Percentiles rank a stretch among this genome's conserved stretches.
phyloP scores from a whole-genome alignment of 1,140 invertebrate species.

The Mya arenaria region DNA sequence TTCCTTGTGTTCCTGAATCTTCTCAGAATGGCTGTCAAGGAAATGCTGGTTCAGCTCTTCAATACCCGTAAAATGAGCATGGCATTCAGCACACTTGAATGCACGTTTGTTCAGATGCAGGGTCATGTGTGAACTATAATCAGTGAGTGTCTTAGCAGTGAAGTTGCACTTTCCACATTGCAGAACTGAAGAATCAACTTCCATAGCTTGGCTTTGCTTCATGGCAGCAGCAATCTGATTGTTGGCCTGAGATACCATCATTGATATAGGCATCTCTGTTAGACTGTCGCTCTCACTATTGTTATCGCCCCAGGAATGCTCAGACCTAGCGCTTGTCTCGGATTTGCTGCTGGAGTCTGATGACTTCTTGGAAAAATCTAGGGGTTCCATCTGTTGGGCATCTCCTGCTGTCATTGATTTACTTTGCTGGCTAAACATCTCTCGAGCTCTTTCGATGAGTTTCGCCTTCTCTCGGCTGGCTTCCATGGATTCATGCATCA shows the following conservation, averaged over 20 bases:
- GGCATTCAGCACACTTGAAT: conserved; percentile 78
- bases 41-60: conserved; percentile 78
- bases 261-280: conserved; percentile 44
- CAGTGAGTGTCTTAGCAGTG: conserved; percentile 71
- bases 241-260: conserved; percentile 49
- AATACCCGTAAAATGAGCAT: conserved; percentile 74
- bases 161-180: conserved; percentile 74
- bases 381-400: conserved; percentile 68
- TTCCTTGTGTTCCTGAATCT: conserved; percentile 75
- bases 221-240: conserved; percentile 48
- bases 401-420: conserved; percentile 4
- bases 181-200: conserved; percentile 20
- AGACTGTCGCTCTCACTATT: conserved; percentile 55
- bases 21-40: conserved; percentile 68
- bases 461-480: neutral
- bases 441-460: neutral
- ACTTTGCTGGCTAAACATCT: neutral
- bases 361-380: conserved; percentile 72
- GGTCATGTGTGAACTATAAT: conserved; percentile 77
- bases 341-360: neutral
- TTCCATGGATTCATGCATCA: conserved; percentile 35
- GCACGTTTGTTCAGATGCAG: conserved; percentile 75
- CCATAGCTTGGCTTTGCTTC: conserved; percentile 42
- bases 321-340: conserved; percentile 51
- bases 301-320: conserved; percentile 54